These are phyloP conservation scores for Kryptopterus vitreolus DNA, from an alignment of 2,797 vertebrate species.

Conservation along the genomic window DNA sequence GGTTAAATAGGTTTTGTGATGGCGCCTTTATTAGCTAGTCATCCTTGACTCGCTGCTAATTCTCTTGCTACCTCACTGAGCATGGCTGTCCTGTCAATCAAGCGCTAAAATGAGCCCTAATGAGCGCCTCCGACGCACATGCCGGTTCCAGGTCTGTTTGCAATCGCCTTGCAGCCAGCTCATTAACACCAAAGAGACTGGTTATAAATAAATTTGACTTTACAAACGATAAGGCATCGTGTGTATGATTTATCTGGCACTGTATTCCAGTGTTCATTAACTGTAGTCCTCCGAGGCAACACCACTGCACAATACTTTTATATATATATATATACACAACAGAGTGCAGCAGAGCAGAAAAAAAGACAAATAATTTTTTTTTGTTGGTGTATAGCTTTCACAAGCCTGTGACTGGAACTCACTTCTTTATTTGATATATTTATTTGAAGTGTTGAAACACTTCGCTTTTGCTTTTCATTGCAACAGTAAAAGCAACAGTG, in stretches of 20 bases:
- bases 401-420: background rate
- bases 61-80: slow-evolving; percentile 16
- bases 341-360: background rate
- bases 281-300: background rate
- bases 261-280: slow-evolving; percentile 1
- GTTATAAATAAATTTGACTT: slow-evolving; percentile 25
- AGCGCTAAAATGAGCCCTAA: slow-evolving; percentile 3
- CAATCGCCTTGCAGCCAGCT: slow-evolving; percentile 13
- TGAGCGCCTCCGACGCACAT: slow-evolving; percentile 19
- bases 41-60: slow-evolving; percentile 12
- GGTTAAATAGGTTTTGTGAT: slow-evolving; percentile 27
- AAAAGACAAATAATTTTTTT: background rate
- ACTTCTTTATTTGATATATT: slow-evolving; percentile 19
- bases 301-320: background rate
- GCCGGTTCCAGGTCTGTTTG: slow-evolving; percentile 13
- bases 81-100: background rate
- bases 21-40: slow-evolving; percentile 24
- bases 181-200: slow-evolving; percentile 29
- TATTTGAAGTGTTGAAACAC: slow-evolving; percentile 5
- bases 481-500: background rate
- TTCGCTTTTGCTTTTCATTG: background rate
- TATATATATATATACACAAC: background rate
- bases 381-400: slow-evolving; percentile 5
- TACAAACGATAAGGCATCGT: background rate
- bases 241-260: background rate